Base-by-base conservation (phyloP, 2,888 invertebrate genomes). In the Plutella xylostella region DNA sequence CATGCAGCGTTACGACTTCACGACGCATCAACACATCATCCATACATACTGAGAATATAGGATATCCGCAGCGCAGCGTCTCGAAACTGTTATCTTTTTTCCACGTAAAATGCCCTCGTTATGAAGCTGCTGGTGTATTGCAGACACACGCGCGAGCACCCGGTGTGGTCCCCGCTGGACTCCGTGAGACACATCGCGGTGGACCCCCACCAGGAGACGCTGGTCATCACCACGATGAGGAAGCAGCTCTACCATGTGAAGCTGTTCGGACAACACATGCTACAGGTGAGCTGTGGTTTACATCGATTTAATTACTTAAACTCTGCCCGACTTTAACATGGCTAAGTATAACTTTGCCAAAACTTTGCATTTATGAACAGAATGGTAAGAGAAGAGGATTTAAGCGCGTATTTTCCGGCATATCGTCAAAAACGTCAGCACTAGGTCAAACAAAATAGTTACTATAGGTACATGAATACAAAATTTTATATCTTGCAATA, bases 171-270 rank as follows among this genome's bases (percentile, higher is more conserved):
- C 5, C 60, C 64, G 12, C 63, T 85, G 41, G 88, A 88, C 52
- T 73, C 71, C 21, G 79, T 89, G 20, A 85, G 86, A 48, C 78
- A 78, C 45, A 82, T 91, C 21, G 68, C 78, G 12, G 68, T 88
- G n/a, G 90, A 89, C 64, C 77, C 85, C 0, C 85, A 85, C 45
- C 85, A 86, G 59, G 88, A 89, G 57, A 82, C 79, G 22, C 60
- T 90, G 19, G 63, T 90, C 31, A 89, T 90, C 1, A 91, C 91
- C 2, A 88, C 92, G 1, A 70, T 86, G 9, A 88, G 92, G 61
- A 87, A 88, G 15, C 93, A 93, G 65, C 73, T 93, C 14, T 93
- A 90, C 63, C 77, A 79, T 42, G 89, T 87, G 0, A 86, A 86
- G 49, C 67, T 93, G 22, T 91, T 90, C 79, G 89, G 89, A 4